Conservation (phyloP, 2,113 vertebrate species). For the Saguinus midas region DNA sequence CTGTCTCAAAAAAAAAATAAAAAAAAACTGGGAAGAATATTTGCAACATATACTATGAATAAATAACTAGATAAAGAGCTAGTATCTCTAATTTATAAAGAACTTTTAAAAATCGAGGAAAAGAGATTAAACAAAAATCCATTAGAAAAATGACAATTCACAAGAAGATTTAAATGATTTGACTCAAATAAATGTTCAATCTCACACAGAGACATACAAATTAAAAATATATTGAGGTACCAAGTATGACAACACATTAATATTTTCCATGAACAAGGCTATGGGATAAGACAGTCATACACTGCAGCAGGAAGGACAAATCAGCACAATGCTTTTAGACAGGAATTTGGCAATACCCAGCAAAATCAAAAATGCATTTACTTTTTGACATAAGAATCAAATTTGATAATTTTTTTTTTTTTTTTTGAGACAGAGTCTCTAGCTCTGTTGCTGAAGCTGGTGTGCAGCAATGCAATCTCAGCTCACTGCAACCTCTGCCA, state of each 20-base stretch:
- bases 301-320: neutral
- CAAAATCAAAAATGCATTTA: neutral
- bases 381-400: neutral
- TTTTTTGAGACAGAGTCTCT: no score
- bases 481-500: no score
- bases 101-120: neutral
- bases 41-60: neutral
- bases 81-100: conserved; percentile 1
- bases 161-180: conserved; percentile 6
- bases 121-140: conserved; percentile 1
- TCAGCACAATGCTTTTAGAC: neutral
- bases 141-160: neutral
- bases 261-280: neutral
- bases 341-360: neutral
- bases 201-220: neutral
- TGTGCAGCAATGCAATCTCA: no score
- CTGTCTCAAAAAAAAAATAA: no score
- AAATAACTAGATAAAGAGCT: neutral
- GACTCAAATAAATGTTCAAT: neutral
- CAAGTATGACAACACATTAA: neutral
- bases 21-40: conserved; percentile 13
- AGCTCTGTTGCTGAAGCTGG: no score
- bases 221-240: neutral
- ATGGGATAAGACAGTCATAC: neutral
- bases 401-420: no score